phyloP scores from a whole-genome alignment of 2,888 invertebrate species.

The Xanthorhoe designata region DNA sequence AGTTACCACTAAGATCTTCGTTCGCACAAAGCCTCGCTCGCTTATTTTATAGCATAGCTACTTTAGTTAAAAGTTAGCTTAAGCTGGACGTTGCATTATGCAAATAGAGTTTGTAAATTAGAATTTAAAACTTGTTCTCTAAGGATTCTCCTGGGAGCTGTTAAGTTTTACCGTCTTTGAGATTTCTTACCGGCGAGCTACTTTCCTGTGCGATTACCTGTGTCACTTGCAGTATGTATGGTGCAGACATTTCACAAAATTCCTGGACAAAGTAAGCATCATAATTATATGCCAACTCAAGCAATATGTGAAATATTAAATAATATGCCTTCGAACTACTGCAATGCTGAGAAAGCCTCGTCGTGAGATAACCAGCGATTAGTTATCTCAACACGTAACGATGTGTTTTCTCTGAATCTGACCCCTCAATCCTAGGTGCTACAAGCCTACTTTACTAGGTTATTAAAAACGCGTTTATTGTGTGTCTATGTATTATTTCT shows the following conservation, averaged over 20 bases:
- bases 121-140: constrained; percentile 64
- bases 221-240: not conserved
- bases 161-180: constrained; percentile 29
- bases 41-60: constrained; percentile 10
- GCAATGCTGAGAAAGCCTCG: too few relatives aligned
- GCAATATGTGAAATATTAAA: not conserved
- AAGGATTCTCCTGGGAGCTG: constrained; percentile 48
- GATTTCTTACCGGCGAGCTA: constrained; percentile 21
- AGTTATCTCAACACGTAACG: too few relatives aligned
- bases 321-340: too few relatives aligned
- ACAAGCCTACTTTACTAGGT: too few relatives aligned
- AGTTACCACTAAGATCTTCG: not conserved
- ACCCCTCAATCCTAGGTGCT: too few relatives aligned
- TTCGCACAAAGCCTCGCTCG: not conserved
- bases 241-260: not conserved
- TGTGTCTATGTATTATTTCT: too few relatives aligned
- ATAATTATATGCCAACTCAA: not conserved
- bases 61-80: constrained; percentile 29
- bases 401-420: too few relatives aligned
- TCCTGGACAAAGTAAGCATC: not conserved
- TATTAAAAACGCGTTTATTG: too few relatives aligned
- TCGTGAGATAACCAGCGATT: too few relatives aligned
- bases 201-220: constrained; percentile 8
- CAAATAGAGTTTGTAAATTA: constrained; percentile 65
- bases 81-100: constrained; percentile 56